phyloP scores from a whole-genome alignment of 2,888 invertebrate species.

The Cheilosia scutellata region DNA sequence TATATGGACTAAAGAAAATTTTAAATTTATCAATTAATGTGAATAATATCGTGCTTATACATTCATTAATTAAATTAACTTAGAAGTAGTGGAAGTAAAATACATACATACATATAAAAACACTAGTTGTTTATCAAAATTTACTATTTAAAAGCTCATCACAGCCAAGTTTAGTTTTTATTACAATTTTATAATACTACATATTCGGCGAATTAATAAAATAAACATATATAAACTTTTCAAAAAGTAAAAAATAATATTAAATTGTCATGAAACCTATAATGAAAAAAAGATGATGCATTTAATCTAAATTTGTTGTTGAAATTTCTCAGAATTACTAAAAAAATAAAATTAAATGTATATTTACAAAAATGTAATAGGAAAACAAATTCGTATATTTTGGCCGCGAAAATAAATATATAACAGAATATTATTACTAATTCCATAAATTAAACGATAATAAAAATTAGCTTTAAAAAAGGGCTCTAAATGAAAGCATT shows the following conservation, averaged over 20 bases:
- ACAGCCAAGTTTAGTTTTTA: slow-evolving; percentile 64
- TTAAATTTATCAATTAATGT: slow-evolving; percentile 7
- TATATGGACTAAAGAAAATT: slow-evolving; percentile 3
- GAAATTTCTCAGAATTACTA: slow-evolving; percentile 19
- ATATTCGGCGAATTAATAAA: slow-evolving; percentile 26
- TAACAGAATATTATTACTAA: slow-evolving; percentile 21
- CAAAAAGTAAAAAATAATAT: neutral
- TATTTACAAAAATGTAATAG: slow-evolving; percentile 29
- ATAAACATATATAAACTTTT: slow-evolving; percentile 8
- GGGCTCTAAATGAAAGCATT: slow-evolving; percentile 57
- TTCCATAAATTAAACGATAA: slow-evolving; percentile 45
- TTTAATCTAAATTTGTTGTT: slow-evolving; percentile 65
- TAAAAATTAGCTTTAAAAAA: slow-evolving; percentile 49
- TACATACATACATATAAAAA: slow-evolving; percentile 3
- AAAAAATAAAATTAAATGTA: slow-evolving; percentile 18
- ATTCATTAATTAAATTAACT: slow-evolving; percentile 10
- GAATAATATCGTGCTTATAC: slow-evolving; percentile 30
- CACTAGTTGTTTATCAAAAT: slow-evolving; percentile 22
- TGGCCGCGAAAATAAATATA: slow-evolving; percentile 37
- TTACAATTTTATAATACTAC: slow-evolving; percentile 26
- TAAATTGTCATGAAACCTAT: neutral
- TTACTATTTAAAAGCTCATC: slow-evolving; percentile 56
- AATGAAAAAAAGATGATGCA: slow-evolving; percentile 13
- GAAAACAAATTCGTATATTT: slow-evolving; percentile 48
- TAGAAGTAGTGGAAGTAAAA: neutral